Base-by-base conservation (phyloP, 1,140 invertebrate genomes). In the Bombus difficillimus region DNA sequence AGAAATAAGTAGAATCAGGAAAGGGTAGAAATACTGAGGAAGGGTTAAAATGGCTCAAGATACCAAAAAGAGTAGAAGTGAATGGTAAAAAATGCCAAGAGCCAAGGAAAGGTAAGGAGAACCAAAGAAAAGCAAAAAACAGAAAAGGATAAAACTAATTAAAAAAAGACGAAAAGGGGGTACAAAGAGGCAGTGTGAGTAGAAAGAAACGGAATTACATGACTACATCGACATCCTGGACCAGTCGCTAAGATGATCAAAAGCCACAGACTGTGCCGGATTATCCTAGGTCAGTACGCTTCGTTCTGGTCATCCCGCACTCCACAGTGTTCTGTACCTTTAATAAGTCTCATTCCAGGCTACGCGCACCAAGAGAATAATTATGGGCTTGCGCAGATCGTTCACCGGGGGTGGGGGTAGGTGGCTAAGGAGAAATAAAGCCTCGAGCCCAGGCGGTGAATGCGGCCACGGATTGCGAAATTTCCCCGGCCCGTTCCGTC, bases 321-420 rank as follows among this genome's bases (percentile, higher is more conserved):
- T n/a, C n/a, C 32, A 69, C 41, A 85, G 59, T n/a, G 64, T 39
- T 75, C 74, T 22, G 59, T 87, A 62, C 53, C 74, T 89, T 53
- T 90, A 89, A 90, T 90, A 89, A 89, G 88, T 81, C 71, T 90
- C 82, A 83, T 90, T 90, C 66, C 82, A 88, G 87, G 89, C 91
- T 92, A 93, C 92, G 93, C 91, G 92, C 86, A 94, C 90, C 82
- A 92, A 88, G 90, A 92, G 91, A 92, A 94, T 94, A 94, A 95
- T 95, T 94, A 95, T 93, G 94, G 93, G 93, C 92, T 93, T 95
- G 94, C 94, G 94, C 94, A 94, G 92, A 93, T 90, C 91, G 89
- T 83, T 71, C 77, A 83, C 75, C 77, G 86, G 86, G 72, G 47
- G 57, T 64, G 18, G 57, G 43, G 57, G 53, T 34, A 82, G 71